Evolutionary conservation across 1,140 invertebrate genomes (phyloP).

Genomic region (Triops longicaudatus): DNA sequence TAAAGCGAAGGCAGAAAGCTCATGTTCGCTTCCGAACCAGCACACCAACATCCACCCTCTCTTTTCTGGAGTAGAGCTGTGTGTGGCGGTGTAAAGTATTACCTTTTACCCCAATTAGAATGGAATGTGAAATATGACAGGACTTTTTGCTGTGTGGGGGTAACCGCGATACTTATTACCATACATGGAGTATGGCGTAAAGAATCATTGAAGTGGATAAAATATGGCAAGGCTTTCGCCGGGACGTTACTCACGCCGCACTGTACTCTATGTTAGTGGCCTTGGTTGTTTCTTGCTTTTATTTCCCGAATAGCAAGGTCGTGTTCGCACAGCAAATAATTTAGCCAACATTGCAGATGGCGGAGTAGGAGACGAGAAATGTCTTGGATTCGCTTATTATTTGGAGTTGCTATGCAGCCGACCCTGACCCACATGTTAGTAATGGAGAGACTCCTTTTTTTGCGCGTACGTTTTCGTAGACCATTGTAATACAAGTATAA

Average conservation of each 20-base stretch:
- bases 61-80: neutral
- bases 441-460: neutral
- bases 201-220: neutral
- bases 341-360: slow-evolving; percentile 11
- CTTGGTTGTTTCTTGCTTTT: neutral
- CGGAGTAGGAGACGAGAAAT: neutral
- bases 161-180: neutral
- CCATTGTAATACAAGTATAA: neutral
- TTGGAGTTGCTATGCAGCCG: slow-evolving; percentile 1
- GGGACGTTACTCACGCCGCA: neutral
- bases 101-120: slow-evolving; percentile 15
- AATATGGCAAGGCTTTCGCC: neutral
- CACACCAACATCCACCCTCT: neutral
- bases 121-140: slow-evolving; percentile 10
- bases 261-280: neutral
- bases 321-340: neutral
- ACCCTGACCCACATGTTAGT: slow-evolving; percentile 7
- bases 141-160: neutral
- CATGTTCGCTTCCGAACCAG: neutral
- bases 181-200: neutral
- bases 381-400: slow-evolving; percentile 2
- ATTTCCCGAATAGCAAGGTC: neutral
- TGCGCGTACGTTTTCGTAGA: neutral
- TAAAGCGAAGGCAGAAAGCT: neutral
- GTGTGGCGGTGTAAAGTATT: neutral